Conservation (phyloP, 2,888 invertebrate genomes). For the Macrosoma leucophasiata region DNA sequence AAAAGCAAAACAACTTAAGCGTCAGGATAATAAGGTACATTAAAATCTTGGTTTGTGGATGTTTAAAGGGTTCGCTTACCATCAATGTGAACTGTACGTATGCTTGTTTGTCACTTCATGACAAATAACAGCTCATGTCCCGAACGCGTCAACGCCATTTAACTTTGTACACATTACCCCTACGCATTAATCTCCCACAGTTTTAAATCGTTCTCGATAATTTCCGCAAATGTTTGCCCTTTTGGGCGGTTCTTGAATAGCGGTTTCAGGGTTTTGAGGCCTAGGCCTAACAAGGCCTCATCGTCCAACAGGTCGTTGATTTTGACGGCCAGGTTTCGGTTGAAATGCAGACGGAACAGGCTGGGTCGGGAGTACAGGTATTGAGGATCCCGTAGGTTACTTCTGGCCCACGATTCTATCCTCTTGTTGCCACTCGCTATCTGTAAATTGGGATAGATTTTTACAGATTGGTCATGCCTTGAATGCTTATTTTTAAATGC, state of each 20-base stretch:
- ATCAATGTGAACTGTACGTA: no score
- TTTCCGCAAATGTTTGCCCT: slow-evolving; percentile 85
- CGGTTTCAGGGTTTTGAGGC: slow-evolving; percentile 83
- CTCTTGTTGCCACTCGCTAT: slow-evolving; percentile 86
- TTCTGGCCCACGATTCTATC: slow-evolving; percentile 83
- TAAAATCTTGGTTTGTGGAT: no score
- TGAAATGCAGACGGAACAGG: slow-evolving; percentile 85
- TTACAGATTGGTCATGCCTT: no score
- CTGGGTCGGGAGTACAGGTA: slow-evolving; percentile 87
- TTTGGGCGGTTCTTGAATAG: slow-evolving; percentile 82
- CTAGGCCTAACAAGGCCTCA: slow-evolving; percentile 85
- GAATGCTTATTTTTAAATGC: no score
- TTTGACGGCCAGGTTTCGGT: slow-evolving; percentile 79
- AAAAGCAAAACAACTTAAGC: no score
- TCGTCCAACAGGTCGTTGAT: slow-evolving; percentile 83
- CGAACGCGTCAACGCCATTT: no score
- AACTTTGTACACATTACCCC: no score
- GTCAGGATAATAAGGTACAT: no score
- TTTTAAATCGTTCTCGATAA: slow-evolving; percentile 90
- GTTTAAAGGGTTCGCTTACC: no score
- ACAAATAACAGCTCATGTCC: no score
- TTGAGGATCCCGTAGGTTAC: slow-evolving; percentile 81
- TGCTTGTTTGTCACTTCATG: no score
- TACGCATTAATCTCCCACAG: slow-evolving; percentile 82
- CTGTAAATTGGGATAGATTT: slow-evolving; percentile 32